Conservation (phyloP, 2,113 vertebrate genomes). For the Silurus asotus region DNA sequence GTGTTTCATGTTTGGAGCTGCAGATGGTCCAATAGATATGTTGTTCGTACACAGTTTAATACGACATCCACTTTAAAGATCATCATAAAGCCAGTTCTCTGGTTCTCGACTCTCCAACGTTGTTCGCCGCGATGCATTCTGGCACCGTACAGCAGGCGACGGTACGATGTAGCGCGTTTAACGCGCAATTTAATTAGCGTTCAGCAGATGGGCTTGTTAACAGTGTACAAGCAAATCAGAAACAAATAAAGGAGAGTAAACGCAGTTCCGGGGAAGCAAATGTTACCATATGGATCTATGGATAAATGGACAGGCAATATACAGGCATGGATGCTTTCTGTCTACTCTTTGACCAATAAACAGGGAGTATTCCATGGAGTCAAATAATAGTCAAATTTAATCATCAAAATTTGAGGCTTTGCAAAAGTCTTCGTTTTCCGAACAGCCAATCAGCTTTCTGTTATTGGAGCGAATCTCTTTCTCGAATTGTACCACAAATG, state of each 20-base stretch:
- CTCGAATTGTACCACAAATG: too few species aligned
- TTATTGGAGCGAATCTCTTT: too few species aligned
- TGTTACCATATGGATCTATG: background rate
- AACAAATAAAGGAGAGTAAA: slow-evolving; percentile 21
- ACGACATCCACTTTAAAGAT: slow-evolving; percentile 12
- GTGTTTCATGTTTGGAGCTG: background rate
- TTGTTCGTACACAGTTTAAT: background rate
- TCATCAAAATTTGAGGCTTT: too few species aligned
- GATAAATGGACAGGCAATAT: background rate
- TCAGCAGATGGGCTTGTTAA: slow-evolving; percentile 36
- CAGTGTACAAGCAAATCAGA: slow-evolving; percentile 11
- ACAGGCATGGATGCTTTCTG: background rate
- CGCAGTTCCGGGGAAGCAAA: background rate
- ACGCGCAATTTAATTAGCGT: slow-evolving; percentile 13
- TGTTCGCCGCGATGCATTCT: background rate
- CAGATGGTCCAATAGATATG: background rate
- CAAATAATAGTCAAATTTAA: too few species aligned
- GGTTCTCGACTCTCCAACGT: slow-evolving; percentile 1
- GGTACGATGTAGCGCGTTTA: slow-evolving; percentile 3
- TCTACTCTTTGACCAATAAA: background rate
- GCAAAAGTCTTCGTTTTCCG: too few species aligned
- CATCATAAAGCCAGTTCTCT: background rate
- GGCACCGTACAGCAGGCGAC: slow-evolving; percentile 20
- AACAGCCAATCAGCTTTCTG: too few species aligned
- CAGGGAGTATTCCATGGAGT: too few species aligned